A percentile compares a stretch with the other conserved stretches of the same genome.
These are phyloP conservation scores for Sialis fuliginosa DNA, from an alignment of 2,888 invertebrate genomes.

Conservation along the genomic window DNA sequence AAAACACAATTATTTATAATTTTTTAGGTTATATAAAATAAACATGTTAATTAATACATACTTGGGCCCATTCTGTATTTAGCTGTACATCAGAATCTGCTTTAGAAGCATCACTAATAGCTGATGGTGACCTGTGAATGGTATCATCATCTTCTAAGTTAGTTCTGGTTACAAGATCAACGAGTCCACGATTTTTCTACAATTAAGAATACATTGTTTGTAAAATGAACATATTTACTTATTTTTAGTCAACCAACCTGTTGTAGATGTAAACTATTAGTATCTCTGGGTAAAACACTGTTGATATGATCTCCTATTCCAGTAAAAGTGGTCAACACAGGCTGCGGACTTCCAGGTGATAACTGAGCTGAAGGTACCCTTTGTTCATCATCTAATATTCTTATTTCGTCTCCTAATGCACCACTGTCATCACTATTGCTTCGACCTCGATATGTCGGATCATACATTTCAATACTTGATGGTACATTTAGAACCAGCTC, in stretches of 20 bases:
- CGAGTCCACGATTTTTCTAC: too few relatives aligned
- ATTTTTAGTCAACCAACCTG: conserved; percentile 31
- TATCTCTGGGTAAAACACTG: neutral
- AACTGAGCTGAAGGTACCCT: conserved; percentile 60
- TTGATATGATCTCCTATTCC: neutral
- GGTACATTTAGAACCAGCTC: conserved; percentile 49
- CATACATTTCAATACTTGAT: conserved; percentile 34
- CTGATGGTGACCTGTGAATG: conserved; percentile 38
- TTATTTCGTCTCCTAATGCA: conserved; percentile 20
- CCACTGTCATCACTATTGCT: neutral
- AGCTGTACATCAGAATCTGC: conserved; percentile 52
- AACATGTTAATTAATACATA: conserved; percentile 19
- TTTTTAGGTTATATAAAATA: neutral
- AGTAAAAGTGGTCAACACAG: conserved; percentile 15
- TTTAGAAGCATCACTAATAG: conserved; percentile 47
- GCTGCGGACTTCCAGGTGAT: conserved; percentile 47
- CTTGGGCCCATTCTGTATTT: conserved; percentile 86
- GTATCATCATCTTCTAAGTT: conserved; percentile 24
- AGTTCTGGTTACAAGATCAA: conserved; percentile 27
- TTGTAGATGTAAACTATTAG: conserved; percentile 57
- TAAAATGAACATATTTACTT: neutral
- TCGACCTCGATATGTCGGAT: conserved; percentile 15
- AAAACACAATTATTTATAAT: conserved; percentile 1
- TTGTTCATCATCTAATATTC: conserved; percentile 56
- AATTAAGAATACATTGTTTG: neutral